These are phyloP conservation scores for Chrysotoxum bicinctum DNA, from an alignment of 2,888 invertebrate species.

Conservation along the genomic window DNA sequence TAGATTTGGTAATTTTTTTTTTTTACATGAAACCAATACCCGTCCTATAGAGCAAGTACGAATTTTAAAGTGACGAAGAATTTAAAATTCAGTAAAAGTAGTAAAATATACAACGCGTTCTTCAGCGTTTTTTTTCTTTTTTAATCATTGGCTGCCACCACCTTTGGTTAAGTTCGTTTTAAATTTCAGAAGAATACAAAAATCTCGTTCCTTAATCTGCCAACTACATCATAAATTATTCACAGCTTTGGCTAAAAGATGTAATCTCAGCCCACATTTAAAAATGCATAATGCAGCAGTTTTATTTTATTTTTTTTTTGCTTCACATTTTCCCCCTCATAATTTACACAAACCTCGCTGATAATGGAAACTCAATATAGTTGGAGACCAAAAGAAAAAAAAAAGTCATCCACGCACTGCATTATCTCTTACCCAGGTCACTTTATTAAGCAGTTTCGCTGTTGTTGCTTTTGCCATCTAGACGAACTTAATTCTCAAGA, in stretches of 20 bases:
- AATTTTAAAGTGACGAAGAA: not conserved
- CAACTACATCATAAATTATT: slow-evolving; percentile 60
- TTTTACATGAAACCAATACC: no score
- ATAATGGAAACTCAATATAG: slow-evolving; percentile 70
- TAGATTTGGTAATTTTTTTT: no score
- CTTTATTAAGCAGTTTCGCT: slow-evolving; percentile 58
- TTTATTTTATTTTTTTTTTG: slow-evolving; percentile 25
- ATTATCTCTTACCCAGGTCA: slow-evolving; percentile 34
- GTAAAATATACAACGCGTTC: not conserved
- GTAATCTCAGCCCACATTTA: slow-evolving; percentile 65
- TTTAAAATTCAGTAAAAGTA: not conserved
- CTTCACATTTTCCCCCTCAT: no score
- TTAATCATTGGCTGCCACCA: slow-evolving; percentile 17
- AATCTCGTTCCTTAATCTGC: slow-evolving; percentile 31
- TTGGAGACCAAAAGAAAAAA: slow-evolving; percentile 7
- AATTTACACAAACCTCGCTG: slow-evolving; percentile 65
- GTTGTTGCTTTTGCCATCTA: not conserved
- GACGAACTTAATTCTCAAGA: slow-evolving; percentile 37
- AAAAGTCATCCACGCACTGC: slow-evolving; percentile 25
- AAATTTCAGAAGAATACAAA: slow-evolving; percentile 7
- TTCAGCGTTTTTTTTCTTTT: not conserved
- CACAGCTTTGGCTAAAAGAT: slow-evolving; percentile 35
- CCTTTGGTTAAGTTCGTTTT: slow-evolving; percentile 21
- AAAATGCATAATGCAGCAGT: slow-evolving; percentile 67
- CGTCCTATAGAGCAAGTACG: no score